phyloP scores from a whole-genome alignment of 2,113 vertebrate genomes.

The Percina caprodes region DNA sequence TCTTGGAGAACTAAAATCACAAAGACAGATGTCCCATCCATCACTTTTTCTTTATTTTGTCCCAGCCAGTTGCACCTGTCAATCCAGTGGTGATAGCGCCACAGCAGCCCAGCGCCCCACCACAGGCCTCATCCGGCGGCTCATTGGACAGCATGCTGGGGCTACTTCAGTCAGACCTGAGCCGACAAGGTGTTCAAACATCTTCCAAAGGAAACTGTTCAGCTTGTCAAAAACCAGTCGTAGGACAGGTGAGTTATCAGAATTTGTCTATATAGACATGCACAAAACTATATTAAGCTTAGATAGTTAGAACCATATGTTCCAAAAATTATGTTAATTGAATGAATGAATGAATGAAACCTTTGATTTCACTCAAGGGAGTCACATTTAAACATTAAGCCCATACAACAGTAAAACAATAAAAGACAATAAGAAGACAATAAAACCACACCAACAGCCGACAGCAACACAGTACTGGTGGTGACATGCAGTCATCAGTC shows the following conservation, averaged over 20 bases:
- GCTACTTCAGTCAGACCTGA: constrained; percentile 92
- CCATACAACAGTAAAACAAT: no score
- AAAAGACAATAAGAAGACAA: no score
- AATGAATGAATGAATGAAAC: no score
- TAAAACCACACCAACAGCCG: no score
- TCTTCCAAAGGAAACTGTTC: constrained; percentile 92
- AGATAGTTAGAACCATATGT: background rate
- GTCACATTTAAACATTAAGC: no score
- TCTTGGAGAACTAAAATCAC: constrained; percentile 5
- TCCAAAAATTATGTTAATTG: background rate
- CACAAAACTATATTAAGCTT: background rate
- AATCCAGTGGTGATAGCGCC: constrained; percentile 65
- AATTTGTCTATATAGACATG: background rate
- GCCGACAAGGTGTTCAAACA: constrained; percentile 90
- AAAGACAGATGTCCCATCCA: background rate
- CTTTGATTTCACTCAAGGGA: no score
- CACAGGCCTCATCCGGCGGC: constrained; percentile 74
- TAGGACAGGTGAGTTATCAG: constrained; percentile 87
- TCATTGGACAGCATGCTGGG: constrained; percentile 94
- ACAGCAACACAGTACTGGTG: no score
- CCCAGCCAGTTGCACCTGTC: constrained; percentile 72
- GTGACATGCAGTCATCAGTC: no score
- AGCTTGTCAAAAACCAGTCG: constrained; percentile 91
- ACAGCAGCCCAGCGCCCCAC: constrained; percentile 67
- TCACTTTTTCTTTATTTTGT: constrained; percentile 14